Conservation (phyloP, 1,140 invertebrate species). For the Ridgeia piscesae region DNA sequence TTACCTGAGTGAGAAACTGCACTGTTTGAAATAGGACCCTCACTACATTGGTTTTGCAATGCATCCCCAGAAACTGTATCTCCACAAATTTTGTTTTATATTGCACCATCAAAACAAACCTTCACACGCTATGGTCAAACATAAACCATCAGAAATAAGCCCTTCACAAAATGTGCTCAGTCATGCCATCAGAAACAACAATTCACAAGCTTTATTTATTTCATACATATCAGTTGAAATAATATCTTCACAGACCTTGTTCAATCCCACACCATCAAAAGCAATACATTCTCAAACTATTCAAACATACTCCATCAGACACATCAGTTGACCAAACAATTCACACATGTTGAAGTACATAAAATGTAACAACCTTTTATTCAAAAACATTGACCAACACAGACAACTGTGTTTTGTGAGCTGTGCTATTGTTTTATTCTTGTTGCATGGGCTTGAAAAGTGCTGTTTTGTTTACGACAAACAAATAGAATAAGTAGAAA, state of each 20-base stretch:
- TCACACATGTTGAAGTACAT: neutral
- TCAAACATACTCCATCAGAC: too few species aligned
- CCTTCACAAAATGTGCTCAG: neutral
- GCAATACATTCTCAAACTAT: too few species aligned
- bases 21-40: too few species aligned
- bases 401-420: neutral
- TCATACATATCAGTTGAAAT: neutral
- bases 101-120: too few species aligned
- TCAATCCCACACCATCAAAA: too few species aligned
- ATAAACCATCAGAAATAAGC: neutral
- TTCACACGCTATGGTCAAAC: too few species aligned
- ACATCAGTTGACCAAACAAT: neutral
- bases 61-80: too few species aligned
- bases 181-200: too few species aligned
- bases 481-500: neutral
- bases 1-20: too few species aligned
- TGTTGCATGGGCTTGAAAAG: neutral
- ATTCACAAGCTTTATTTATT: too few species aligned
- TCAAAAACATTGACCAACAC: neutral
- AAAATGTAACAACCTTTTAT: neutral
- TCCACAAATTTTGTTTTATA: too few species aligned
- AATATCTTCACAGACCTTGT: neutral
- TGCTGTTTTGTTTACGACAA: neutral
- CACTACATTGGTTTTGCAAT: too few species aligned
- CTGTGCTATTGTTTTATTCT: neutral